Conservation (phyloP, 1,140 invertebrate genomes). For the Drosophila burlai region DNA sequence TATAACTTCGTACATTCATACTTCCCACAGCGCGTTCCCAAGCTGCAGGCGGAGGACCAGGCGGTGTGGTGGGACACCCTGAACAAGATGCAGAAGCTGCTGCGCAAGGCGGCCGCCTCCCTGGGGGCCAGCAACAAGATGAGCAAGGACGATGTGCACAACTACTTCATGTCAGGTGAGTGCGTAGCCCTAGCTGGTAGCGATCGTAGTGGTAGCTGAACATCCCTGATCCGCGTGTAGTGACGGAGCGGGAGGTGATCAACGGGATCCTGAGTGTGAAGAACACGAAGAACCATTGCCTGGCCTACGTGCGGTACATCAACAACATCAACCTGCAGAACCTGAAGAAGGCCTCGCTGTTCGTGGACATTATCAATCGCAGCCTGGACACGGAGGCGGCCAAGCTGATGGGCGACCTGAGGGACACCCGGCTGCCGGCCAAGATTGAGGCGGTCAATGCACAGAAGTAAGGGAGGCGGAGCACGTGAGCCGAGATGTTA, state of each 20-base stretch:
- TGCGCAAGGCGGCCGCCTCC: slow-evolving; percentile 95
- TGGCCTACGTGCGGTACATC: slow-evolving; percentile 98
- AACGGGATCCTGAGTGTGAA: slow-evolving; percentile 97
- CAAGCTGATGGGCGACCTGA: slow-evolving; percentile 94
- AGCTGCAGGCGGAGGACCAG: slow-evolving; percentile 97
- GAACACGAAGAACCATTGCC: slow-evolving; percentile 97
- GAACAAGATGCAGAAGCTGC: slow-evolving; percentile 96
- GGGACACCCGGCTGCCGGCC: slow-evolving; percentile 94
- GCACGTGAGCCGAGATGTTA: background rate
- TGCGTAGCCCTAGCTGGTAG: slow-evolving; percentile 15
- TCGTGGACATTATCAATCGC: slow-evolving; percentile 97
- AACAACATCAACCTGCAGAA: slow-evolving; percentile 99
- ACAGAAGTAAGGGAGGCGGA: slow-evolving; percentile 89
- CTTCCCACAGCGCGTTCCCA: slow-evolving; percentile 92
- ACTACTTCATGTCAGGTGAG: slow-evolving; percentile 99
- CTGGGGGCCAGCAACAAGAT: slow-evolving; percentile 94
- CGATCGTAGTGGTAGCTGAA: slow-evolving; percentile 30
- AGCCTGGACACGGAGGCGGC: slow-evolving; percentile 97
- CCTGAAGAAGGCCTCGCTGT: slow-evolving; percentile 96
- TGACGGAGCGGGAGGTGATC: slow-evolving; percentile 98
- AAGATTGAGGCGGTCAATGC: slow-evolving; percentile 96
- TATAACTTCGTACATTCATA: too few species aligned
- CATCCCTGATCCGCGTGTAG: slow-evolving; percentile 87
- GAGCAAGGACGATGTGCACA: slow-evolving; percentile 97
- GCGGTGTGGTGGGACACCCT: slow-evolving; percentile 99